Evolutionary conservation across 2,113 vertebrate species (phyloP).

Genomic region (Casuarius casuarius): DNA sequence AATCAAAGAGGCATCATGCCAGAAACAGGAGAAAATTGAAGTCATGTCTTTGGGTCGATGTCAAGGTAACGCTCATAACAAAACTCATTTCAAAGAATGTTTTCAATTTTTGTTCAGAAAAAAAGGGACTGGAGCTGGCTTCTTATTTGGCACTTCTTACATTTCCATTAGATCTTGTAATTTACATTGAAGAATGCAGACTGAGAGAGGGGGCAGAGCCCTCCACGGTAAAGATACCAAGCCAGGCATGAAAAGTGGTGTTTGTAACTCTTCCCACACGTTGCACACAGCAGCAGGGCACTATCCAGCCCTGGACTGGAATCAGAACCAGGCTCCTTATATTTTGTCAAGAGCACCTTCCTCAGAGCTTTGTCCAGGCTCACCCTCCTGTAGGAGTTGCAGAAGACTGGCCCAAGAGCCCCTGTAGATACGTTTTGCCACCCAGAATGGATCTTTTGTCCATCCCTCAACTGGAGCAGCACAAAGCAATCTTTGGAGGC

Average conservation of each 20-base stretch:
- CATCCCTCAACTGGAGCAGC: neutral
- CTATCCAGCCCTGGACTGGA: neutral
- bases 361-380: neutral
- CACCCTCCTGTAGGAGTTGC: neutral
- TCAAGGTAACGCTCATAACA: slow-evolving; percentile 88
- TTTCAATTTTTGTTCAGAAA: slow-evolving; percentile 64
- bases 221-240: rapidly evolving
- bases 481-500: neutral
- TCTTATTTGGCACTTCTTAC: slow-evolving; percentile 40
- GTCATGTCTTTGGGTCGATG: slow-evolving; percentile 98
- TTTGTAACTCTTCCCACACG: neutral
- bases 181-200: neutral
- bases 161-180: slow-evolving; percentile 40
- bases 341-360: neutral
- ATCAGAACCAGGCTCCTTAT: neutral
- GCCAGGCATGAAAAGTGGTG: rapidly evolving
- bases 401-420: neutral
- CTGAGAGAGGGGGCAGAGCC: neutral
- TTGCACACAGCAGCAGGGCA: rapidly evolving
- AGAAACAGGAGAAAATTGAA: slow-evolving; percentile 99
- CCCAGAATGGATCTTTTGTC: neutral
- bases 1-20: slow-evolving; percentile 99
- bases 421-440: neutral
- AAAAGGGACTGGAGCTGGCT: neutral
- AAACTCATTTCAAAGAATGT: slow-evolving; percentile 76